These are phyloP conservation scores for Hetaerina americana DNA, from an alignment of 1,140 invertebrate genomes.

Conservation along the genomic window DNA sequence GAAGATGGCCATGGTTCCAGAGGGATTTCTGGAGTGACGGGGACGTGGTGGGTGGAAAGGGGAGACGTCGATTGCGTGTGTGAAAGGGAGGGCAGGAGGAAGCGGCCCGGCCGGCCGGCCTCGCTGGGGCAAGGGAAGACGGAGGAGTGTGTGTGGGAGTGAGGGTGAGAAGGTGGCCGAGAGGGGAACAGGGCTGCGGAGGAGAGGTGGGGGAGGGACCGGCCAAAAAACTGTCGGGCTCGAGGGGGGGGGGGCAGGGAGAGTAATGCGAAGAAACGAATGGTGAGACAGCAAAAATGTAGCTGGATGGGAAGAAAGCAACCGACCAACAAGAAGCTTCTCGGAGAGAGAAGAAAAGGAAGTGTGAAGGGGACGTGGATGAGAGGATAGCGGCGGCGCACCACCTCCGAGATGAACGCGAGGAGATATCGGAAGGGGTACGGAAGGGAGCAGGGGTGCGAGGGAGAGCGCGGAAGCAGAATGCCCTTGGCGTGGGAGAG, in stretches of 20 bases:
- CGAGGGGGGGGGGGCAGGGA: background rate
- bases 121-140: background rate
- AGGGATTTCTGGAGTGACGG: too few species aligned
- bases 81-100: background rate
- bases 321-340: background rate
- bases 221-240: background rate
- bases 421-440: too few species aligned
- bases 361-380: too few species aligned
- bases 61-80: too few species aligned
- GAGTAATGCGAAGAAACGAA: background rate
- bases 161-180: background rate
- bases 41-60: too few species aligned
- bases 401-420: too few species aligned
- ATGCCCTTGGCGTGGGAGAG: too few species aligned
- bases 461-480: too few species aligned
- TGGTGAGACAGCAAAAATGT: constrained; percentile 8
- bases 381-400: too few species aligned
- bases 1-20: too few species aligned
- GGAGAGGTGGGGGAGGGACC: background rate
- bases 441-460: too few species aligned
- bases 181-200: background rate
- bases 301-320: constrained; percentile 6
- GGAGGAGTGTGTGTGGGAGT: background rate
- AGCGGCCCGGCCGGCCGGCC: background rate
- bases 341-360: too few species aligned